Conservation (phyloP, 2,113 vertebrate genomes). For the Vulpes vulpes region DNA sequence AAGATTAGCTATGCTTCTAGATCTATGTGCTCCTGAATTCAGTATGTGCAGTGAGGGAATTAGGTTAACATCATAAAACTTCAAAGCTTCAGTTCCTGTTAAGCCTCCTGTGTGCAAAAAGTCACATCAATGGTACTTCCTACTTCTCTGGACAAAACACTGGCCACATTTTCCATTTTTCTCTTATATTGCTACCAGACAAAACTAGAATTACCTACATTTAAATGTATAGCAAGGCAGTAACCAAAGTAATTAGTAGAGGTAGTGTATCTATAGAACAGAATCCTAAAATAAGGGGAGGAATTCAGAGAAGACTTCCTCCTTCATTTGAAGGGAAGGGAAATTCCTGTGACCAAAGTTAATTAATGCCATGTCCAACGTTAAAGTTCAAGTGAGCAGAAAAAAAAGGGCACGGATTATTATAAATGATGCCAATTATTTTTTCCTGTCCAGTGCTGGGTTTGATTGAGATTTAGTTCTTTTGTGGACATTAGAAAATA, state of each 20-base stretch:
- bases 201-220: conserved; percentile 30
- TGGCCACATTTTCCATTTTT: conserved; percentile 29
- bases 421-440: background rate
- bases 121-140: background rate
- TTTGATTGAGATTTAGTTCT: background rate
- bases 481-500: background rate
- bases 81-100: background rate
- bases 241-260: background rate
- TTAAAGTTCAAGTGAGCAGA: background rate
- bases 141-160: conserved; percentile 33
- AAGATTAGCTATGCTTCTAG: conserved; percentile 57
- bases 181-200: background rate
- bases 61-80: conserved; percentile 55
- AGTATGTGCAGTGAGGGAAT: conserved; percentile 53
- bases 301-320: background rate
- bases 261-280: background rate
- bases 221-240: conserved; percentile 10
- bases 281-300: background rate
- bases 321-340: background rate
- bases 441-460: background rate
- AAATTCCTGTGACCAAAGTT: background rate
- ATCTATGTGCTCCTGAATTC: conserved; percentile 60
- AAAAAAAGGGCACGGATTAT: background rate
- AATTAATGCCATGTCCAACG: background rate
- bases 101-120: conserved; percentile 2